Base-by-base conservation (phyloP, 2,797 vertebrate genomes). In the Harpagifer antarcticus region DNA sequence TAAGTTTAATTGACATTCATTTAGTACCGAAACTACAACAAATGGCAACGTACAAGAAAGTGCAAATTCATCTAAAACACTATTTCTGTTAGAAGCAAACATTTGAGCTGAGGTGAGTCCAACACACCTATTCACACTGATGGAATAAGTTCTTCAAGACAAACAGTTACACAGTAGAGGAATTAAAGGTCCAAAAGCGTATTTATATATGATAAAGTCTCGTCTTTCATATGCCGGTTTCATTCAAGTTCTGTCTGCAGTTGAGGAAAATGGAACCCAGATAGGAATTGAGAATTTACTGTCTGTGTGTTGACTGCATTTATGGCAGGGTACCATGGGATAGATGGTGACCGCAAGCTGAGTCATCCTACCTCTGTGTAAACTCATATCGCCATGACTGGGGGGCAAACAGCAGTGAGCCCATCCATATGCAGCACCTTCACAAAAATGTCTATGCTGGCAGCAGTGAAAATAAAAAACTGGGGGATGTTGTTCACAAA, bases 351-450 rank as follows among this genome's bases (percentile, higher is more conserved):
- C 57, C 5, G 19, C 0, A 17, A 59, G 54, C 64, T 61, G 69
- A 78, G 42, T 17, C 69, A 60, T 62, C 56, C 68, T 70, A 58
- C 27, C 68, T 69, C 52, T n/a, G 20, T 63, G 78, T 73, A 78
- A 86, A 74, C 59, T 82, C 72, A 66, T 76, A 62, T 63, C 40
- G 12, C 73, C 52, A 69, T 84, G 78, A 65, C 81, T 76, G 37
- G 56, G 48, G 71, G 81, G 78, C 74, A 78, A 62, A 76, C 74
- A 71, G 84, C 74, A 71, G 74, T 52, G 15, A 78, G 69, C n/a
- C 77, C 66, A 82, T 88, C 84, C 63, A 72, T 70, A 84, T 78
- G 33, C 68, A 69, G 68, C 19, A 5, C 44, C 74, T 70, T 68
- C 52, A 55, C 45, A 65, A 27, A 75, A 49, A 72, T 61, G 50